These are phyloP conservation scores for Leptinotarsa lineolata DNA, from an alignment of 1,140 invertebrate species.

Conservation along the genomic window DNA sequence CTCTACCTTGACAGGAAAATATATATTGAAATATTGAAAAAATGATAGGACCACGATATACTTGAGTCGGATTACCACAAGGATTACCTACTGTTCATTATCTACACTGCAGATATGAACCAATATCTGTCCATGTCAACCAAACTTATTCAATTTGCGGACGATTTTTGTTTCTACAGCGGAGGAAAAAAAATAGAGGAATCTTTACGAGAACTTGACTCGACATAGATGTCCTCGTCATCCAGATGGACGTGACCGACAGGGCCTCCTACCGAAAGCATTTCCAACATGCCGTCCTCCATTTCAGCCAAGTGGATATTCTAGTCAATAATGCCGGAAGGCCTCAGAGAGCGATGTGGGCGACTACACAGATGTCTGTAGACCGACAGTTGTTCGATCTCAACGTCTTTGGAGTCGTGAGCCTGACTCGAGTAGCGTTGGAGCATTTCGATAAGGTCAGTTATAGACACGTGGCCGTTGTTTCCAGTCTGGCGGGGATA, in stretches of 20 bases:
- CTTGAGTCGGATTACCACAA: too few relatives aligned
- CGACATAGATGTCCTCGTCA: slow-evolving; percentile 69
- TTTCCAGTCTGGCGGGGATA: slow-evolving; percentile 74
- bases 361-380: slow-evolving; percentile 74
- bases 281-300: slow-evolving; percentile 69
- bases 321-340: slow-evolving; percentile 83
- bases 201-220: too few relatives aligned
- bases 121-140: too few relatives aligned
- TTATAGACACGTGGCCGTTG: slow-evolving; percentile 73
- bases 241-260: slow-evolving; percentile 74
- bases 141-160: too few relatives aligned
- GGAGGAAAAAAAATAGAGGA: too few relatives aligned
- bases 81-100: too few relatives aligned
- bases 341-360: slow-evolving; percentile 78
- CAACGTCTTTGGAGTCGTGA: slow-evolving; percentile 78
- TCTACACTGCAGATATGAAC: too few relatives aligned
- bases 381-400: slow-evolving; percentile 80
- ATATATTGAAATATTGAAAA: too few relatives aligned
- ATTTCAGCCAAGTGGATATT: slow-evolving; percentile 78
- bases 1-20: too few relatives aligned
- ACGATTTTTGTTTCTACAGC: too few relatives aligned
- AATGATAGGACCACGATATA: too few relatives aligned
- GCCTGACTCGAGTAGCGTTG: slow-evolving; percentile 70
- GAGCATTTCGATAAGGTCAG: slow-evolving; percentile 67
- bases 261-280: slow-evolving; percentile 65